phyloP scores from a whole-genome alignment of 2,888 invertebrate genomes.

The Athalia circularis region DNA sequence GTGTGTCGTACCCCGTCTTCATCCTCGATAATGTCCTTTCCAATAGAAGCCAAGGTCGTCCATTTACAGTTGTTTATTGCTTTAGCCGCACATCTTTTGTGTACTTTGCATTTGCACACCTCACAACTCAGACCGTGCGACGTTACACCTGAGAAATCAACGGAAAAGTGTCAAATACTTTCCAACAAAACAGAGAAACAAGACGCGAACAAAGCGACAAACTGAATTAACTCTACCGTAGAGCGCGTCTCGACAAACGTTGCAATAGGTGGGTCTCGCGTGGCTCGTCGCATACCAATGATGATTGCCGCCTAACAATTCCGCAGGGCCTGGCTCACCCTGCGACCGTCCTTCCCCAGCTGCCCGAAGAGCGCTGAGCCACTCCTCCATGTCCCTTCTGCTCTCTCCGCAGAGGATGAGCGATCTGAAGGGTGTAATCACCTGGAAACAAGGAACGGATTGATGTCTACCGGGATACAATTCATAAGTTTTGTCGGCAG shows the following conservation, averaged over 20 bases:
- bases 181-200: neutral
- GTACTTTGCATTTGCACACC: slow-evolving; percentile 98
- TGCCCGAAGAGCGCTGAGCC: slow-evolving; percentile 89
- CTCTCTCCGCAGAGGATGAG: slow-evolving; percentile 87
- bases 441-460: slow-evolving; percentile 71
- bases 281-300: slow-evolving; percentile 95
- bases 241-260: slow-evolving; percentile 95
- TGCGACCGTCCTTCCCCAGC: slow-evolving; percentile 76
- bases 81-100: slow-evolving; percentile 95
- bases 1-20: slow-evolving; percentile 84
- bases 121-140: slow-evolving; percentile 97
- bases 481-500: neutral
- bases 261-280: slow-evolving; percentile 97
- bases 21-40: slow-evolving; percentile 96
- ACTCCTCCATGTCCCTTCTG: slow-evolving; percentile 93
- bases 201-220: neutral
- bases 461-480: neutral
- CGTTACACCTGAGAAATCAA: slow-evolving; percentile 83
- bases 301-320: slow-evolving; percentile 83
- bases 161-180: neutral
- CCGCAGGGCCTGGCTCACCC: slow-evolving; percentile 77
- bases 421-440: slow-evolving; percentile 86
- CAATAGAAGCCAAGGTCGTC: slow-evolving; percentile 96
- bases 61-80: slow-evolving; percentile 97
- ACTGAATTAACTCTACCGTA: slow-evolving; percentile 74